A percentile compares a stretch with the other conserved stretches of the same genome.
Conservation (phyloP, 2,113 vertebrate genomes). For the Carassius carassius region DNA sequence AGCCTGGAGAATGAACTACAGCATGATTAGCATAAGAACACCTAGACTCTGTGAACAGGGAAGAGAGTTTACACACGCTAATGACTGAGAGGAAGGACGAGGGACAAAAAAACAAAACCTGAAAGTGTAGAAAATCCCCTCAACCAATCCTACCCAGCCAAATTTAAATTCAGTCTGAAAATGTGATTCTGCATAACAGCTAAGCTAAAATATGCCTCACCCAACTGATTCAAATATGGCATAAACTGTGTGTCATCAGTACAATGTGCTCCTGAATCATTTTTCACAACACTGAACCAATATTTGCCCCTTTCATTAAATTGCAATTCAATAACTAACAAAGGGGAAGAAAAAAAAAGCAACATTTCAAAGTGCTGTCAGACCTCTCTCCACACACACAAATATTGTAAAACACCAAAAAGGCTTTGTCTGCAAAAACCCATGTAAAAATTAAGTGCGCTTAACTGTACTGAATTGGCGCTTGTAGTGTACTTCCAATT, state of each 20-base stretch:
- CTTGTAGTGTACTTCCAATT: no score
- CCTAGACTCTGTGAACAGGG: conserved; percentile 48
- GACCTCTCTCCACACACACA: neutral
- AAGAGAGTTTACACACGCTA: conserved; percentile 56
- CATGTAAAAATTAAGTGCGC: neutral
- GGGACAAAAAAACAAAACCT: conserved; percentile 25
- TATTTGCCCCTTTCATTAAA: neutral
- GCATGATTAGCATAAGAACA: conserved; percentile 65
- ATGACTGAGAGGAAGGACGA: conserved; percentile 18
- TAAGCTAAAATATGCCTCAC: neutral
- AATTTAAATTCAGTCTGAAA: no score
- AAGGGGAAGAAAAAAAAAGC: neutral
- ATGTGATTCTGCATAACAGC: neutral
- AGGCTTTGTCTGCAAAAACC: neutral
- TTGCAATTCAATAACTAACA: neutral
- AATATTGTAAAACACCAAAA: neutral
- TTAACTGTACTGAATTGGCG: neutral
- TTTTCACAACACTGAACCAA: neutral
- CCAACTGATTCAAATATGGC: neutral
- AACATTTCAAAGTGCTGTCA: neutral
- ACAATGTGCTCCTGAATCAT: neutral
- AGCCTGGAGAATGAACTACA: conserved; percentile 59
- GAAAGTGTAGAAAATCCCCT: neutral
- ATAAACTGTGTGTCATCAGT: neutral
- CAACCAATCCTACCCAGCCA: neutral